These are phyloP conservation scores for Tuta absoluta DNA, from an alignment of 2,888 invertebrate genomes.

Conservation along the genomic window DNA sequence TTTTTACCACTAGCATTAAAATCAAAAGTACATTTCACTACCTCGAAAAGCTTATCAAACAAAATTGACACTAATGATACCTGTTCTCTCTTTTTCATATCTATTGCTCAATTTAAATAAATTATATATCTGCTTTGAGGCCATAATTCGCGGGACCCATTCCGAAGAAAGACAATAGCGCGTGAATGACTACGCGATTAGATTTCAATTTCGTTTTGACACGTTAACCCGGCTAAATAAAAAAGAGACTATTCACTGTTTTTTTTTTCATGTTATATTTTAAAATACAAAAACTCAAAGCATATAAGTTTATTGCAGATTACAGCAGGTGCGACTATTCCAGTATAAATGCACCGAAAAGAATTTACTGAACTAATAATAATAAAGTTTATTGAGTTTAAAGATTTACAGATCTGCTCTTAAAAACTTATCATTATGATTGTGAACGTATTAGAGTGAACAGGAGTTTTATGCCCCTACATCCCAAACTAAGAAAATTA, in stretches of 20 bases:
- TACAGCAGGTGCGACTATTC: too few species aligned
- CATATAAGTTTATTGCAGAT: too few species aligned
- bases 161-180: slow-evolving; percentile 33
- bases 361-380: too few species aligned
- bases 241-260: not conserved
- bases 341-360: too few species aligned
- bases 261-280: not conserved
- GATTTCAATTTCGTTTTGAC: slow-evolving; percentile 36
- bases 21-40: not conserved
- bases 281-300: not conserved
- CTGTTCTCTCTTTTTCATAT: not conserved
- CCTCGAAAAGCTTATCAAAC: not conserved
- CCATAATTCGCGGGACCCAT: slow-evolving; percentile 20
- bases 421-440: too few species aligned
- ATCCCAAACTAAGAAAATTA: too few species aligned
- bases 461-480: too few species aligned
- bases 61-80: not conserved
- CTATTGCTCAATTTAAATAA: not conserved
- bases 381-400: too few species aligned
- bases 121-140: slow-evolving; percentile 5
- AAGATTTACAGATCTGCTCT: too few species aligned
- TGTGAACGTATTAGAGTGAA: too few species aligned
- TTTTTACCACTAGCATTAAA: not conserved
- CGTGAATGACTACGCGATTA: slow-evolving; percentile 32
- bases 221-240: slow-evolving; percentile 23